phyloP scores from a whole-genome alignment of 37 sponge, comb jelly and placozoan species.

The Lycopodina hypogea region DNA sequence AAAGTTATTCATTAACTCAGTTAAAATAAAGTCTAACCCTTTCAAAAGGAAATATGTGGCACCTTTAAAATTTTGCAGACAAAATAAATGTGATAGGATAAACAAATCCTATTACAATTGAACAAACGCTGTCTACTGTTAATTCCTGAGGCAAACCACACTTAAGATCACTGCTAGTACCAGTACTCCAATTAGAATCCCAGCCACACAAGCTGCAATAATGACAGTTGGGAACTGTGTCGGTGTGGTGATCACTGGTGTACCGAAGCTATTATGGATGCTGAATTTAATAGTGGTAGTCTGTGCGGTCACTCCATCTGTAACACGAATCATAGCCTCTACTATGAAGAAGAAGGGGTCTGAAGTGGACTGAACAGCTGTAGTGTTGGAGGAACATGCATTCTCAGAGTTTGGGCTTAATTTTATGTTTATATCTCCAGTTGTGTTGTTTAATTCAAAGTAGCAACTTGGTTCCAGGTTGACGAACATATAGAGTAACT shows the following conservation, averaged over 20 bases:
- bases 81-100: too few relatives aligned
- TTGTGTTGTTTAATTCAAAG: conserved; percentile 5
- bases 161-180: background rate
- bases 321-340: background rate
- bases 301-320: background rate
- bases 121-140: too few relatives aligned
- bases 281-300: background rate
- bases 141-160: conserved; percentile 13
- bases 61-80: too few relatives aligned
- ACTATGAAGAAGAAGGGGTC: conserved; percentile 1
- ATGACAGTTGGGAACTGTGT: background rate
- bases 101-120: too few relatives aligned
- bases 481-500: conserved; percentile 30
- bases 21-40: too few relatives aligned
- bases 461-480: background rate
- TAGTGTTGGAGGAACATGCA: background rate
- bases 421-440: conserved; percentile 34
- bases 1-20: too few relatives aligned
- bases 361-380: background rate
- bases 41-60: too few relatives aligned
- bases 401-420: background rate
- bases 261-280: background rate
- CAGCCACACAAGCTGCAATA: conserved; percentile 4
- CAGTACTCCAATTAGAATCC: background rate
- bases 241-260: background rate